Evolutionary conservation across 2,888 invertebrate species (phyloP), one percentile per base, ranked within the genome.

Genomic region (Athalia rosae): DNA sequence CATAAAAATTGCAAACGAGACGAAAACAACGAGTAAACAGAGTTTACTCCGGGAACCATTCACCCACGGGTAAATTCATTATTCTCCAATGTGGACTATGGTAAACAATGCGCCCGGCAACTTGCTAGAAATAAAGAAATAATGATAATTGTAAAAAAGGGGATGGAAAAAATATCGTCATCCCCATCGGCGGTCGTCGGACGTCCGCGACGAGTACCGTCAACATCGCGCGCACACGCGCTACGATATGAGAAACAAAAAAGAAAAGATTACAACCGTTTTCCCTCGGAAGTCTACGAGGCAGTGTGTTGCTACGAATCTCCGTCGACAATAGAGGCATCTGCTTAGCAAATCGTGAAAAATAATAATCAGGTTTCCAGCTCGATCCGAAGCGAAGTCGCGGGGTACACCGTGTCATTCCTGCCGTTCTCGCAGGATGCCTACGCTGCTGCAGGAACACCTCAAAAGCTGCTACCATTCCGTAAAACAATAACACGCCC

Each of bases 331-430:
- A 74, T 74, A 78, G 77, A 81, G 79, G 83, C 84, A 87, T 87
- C 86, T 87, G 85, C 86, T 89, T 86, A 85, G 86, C 85, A 88
- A 86, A 87, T 87, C 86, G 86, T 85, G n/a, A 81, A 88, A 86
- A 88, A 88, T 53, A n/a, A 87, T 88, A 88, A 89, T 88, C 86
- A 87, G 84, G 87, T 88, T 88, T 86, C 79, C 28, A 28, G 28
- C 84, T 79, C 83, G 84, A 82, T 80, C 67, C 81, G 74, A 43
- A 64, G 64, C 50, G 59, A 76, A 77, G 77, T 77, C 79, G 67
- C 67, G 48, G 69, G 67, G 67, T 47, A 50, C 28, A n/a, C n/a
- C n/a, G 28, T 11, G 41, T 9, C 9, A 53, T 3, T 4, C 11
- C 28, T 4, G 28, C 11, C 28, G 28, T 48, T 11, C 76, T 62